Base-by-base conservation (phyloP, 1,140 invertebrate genomes). In the Orius insidiosus region DNA sequence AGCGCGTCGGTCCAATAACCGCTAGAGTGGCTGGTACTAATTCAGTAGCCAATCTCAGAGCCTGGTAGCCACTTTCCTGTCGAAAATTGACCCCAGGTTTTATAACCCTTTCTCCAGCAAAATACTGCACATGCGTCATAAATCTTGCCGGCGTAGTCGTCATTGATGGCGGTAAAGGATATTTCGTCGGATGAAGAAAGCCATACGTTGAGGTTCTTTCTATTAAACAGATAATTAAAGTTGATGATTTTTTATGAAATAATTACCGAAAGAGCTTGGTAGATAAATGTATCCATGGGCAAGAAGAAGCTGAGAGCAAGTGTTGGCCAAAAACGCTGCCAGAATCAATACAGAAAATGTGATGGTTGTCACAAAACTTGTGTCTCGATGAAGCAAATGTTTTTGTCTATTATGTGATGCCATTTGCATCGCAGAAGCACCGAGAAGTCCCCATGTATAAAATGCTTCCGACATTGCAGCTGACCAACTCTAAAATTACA, bases 381-480 rank as follows among this genome's bases (percentile, higher is more conserved):
- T 79, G 63, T 89, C 84, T 44, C 79, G 70, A 59, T 80, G 75
- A 1, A 88, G 61, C n/a, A 76, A 66, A 50, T 73, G 65, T 56
- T 78, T 72, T 60, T 80, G 71, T 58, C 80, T 76, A 54, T 83
- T 83, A 53, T 81, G 76, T 34, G 72, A 70, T 19, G 70, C 67
- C 50, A 67, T 69, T 68, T 67, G 85, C 75, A 82, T 86, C 41
- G 81, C 70, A 39, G 84, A 83, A 2, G 83, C 77, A 1, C 85
- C 84, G n/a, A 89, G 64, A 1, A 90, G 59, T 7, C 84, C 84
- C 88, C 87, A 93, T 0, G 85, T 89, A 15, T 89, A 68, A 59
- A 92, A 90, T 1, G 78, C 76, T 65, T 92, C 87, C 58, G 85
- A 76, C 1, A 81, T 78, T 1, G 88, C 88, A 1, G 85, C 80